Conservation (phyloP, 2,888 invertebrate species). For the Chesias legatella region DNA sequence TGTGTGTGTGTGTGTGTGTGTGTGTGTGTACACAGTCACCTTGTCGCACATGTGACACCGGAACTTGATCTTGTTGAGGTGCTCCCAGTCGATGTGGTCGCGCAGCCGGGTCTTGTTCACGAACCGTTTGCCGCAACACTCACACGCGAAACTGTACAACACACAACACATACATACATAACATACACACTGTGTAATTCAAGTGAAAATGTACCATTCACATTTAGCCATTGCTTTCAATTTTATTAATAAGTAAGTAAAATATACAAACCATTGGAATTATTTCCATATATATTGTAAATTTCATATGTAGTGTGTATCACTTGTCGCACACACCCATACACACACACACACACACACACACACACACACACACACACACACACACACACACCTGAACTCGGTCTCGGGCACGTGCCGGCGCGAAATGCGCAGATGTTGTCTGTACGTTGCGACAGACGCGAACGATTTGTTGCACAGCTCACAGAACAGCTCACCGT, state of each 20-base stretch:
- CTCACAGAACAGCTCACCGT: slow-evolving; percentile 61
- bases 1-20: too few species aligned
- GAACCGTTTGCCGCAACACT: slow-evolving; percentile 67
- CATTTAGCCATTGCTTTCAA: too few species aligned
- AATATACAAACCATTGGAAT: too few species aligned
- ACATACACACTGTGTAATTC: too few species aligned
- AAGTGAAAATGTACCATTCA: too few species aligned
- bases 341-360: too few species aligned
- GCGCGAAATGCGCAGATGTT: slow-evolving; percentile 55
- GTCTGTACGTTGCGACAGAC: slow-evolving; percentile 65
- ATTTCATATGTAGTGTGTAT: too few species aligned
- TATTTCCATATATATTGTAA: too few species aligned
- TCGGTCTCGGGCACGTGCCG: slow-evolving; percentile 61
- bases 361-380: too few species aligned
- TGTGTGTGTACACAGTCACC: slow-evolving; percentile 43
- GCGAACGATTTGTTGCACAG: slow-evolving; percentile 64
- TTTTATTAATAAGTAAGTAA: too few species aligned
- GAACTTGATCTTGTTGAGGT: slow-evolving; percentile 65
- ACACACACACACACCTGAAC: slow-evolving; percentile 62
- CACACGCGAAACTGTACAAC: slow-evolving; percentile 63
- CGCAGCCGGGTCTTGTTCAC: slow-evolving; percentile 59
- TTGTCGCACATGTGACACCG: slow-evolving; percentile 62
- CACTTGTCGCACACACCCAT: too few species aligned
- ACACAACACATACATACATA: too few species aligned
- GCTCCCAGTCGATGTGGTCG: slow-evolving; percentile 73